Conservation (phyloP, 2,113 vertebrate species). For the Cavia porcellus region DNA sequence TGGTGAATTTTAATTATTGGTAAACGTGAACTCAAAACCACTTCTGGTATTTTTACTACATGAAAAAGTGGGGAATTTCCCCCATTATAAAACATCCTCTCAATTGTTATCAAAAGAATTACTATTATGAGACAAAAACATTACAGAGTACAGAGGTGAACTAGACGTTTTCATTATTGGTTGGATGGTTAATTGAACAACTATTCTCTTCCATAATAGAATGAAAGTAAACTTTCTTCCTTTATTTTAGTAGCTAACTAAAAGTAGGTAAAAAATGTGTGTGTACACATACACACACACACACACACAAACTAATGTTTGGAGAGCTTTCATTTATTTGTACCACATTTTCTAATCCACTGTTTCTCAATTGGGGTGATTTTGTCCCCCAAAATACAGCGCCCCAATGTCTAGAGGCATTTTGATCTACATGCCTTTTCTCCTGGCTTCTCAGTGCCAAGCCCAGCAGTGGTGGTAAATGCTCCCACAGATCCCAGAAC, state of each 20-base stretch:
- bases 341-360: background rate
- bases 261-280: background rate
- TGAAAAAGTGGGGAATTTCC: background rate
- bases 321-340: background rate
- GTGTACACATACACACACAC: background rate
- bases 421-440: background rate
- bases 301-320: background rate
- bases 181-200: background rate
- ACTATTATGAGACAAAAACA: too few species aligned
- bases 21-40: background rate
- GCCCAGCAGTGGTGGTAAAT: background rate
- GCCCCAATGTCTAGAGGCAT: background rate
- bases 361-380: background rate
- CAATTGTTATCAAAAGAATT: background rate
- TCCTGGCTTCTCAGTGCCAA: background rate
- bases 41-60: background rate
- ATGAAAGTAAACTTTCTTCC: background rate
- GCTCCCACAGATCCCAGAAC: rapidly evolving
- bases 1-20: background rate
- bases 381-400: background rate
- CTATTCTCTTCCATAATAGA: background rate
- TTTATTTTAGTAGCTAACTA: background rate
- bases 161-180: background rate
- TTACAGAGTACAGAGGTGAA: background rate
- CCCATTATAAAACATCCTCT: background rate